Conservation (phyloP, 2,888 invertebrate genomes). For the Camptogramma bilineatum region DNA sequence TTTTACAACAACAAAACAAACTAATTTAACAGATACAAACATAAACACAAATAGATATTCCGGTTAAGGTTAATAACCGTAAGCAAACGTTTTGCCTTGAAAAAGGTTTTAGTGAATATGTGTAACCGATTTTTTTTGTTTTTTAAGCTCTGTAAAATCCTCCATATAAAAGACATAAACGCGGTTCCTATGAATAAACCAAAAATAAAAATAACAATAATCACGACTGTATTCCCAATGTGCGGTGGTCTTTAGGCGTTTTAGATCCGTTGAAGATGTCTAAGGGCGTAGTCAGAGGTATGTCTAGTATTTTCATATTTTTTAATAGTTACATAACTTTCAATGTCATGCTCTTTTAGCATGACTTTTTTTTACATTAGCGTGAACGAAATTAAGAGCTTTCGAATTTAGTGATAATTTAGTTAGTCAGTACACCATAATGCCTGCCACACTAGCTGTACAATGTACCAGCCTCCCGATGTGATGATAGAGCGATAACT, state of each 20-base stretch:
- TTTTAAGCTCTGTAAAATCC: background rate
- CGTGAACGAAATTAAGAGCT: no score
- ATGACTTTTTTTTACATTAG: no score
- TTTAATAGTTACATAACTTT: no score
- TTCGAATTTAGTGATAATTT: no score
- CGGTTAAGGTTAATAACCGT: background rate
- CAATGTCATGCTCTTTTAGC: no score
- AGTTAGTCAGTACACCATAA: no score
- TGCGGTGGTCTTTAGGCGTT: no score
- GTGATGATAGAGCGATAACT: constrained; percentile 43
- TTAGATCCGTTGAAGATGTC: no score
- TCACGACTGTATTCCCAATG: background rate
- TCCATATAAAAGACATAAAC: background rate
- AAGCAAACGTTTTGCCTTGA: background rate
- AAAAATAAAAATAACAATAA: background rate
- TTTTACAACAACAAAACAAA: background rate
- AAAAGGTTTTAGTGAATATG: background rate
- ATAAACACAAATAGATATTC: background rate
- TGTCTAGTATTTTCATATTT: no score
- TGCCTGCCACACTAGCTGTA: background rate
- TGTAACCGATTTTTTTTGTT: background rate
- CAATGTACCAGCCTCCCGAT: constrained; percentile 11
- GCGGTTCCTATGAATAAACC: background rate
- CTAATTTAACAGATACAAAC: background rate
- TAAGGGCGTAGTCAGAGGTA: no score